Evolutionary conservation across 2,888 invertebrate genomes (phyloP).

Genomic region (Noctuana brunneofusca): DNA sequence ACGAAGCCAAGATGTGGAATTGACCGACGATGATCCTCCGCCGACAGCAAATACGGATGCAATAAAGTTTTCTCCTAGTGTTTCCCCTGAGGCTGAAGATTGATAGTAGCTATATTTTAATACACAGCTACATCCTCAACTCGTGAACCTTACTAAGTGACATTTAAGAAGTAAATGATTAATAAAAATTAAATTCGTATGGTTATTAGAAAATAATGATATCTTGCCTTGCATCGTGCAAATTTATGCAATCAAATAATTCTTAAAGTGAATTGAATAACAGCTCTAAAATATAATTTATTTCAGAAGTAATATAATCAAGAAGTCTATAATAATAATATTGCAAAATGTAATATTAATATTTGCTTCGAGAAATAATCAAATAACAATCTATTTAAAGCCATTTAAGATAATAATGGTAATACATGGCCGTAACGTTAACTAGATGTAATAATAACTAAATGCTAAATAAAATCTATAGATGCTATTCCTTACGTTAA

Average conservation of each 20-base stretch:
- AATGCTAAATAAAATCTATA: slow-evolving; percentile 8
- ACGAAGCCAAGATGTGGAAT: slow-evolving; percentile 52
- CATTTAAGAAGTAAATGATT: slow-evolving; percentile 33
- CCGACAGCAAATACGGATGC: slow-evolving; percentile 41
- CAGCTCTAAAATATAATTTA: neutral
- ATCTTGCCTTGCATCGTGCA: slow-evolving; percentile 28
- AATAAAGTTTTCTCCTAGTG: slow-evolving; percentile 54
- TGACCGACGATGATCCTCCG: slow-evolving; percentile 51
- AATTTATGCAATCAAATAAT: slow-evolving; percentile 20
- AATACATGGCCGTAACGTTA: slow-evolving; percentile 22
- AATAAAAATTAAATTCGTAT: slow-evolving; percentile 18
- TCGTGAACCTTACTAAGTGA: slow-evolving; percentile 24
- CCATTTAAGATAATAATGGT: slow-evolving; percentile 23
- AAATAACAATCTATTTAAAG: slow-evolving; percentile 11
- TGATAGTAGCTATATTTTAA: slow-evolving; percentile 56
- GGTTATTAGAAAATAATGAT: slow-evolving; percentile 14
- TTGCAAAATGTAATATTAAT: slow-evolving; percentile 7
- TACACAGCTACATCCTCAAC: slow-evolving; percentile 20
- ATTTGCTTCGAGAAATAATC: slow-evolving; percentile 22
- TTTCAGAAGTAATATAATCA: neutral
- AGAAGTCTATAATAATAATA: slow-evolving; percentile 1
- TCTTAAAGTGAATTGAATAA: slow-evolving; percentile 13
- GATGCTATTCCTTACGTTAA: slow-evolving; percentile 23
- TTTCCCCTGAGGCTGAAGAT: slow-evolving; percentile 66
- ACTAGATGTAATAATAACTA: slow-evolving; percentile 20